These are phyloP conservation scores for Pseudopipra pipra DNA, from an alignment of 2,113 vertebrate genomes.

Conservation along the genomic window DNA sequence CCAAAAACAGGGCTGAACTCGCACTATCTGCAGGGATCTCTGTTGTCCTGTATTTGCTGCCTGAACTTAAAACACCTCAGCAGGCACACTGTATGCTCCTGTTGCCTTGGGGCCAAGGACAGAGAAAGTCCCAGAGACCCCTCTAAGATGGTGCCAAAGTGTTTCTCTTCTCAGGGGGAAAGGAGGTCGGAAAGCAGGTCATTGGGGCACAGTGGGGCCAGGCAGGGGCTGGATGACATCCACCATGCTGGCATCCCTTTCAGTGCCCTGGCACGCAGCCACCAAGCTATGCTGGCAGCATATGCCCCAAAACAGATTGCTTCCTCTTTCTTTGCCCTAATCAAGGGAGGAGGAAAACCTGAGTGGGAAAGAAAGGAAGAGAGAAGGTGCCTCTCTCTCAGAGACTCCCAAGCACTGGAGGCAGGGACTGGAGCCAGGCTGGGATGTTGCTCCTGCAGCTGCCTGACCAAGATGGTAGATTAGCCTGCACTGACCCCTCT, in stretches of 20 bases:
- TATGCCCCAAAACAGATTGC: accelerated
- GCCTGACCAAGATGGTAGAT: background rate
- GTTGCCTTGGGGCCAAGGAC: background rate
- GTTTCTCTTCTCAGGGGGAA: background rate
- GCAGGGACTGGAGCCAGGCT: background rate
- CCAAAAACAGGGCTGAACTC: background rate
- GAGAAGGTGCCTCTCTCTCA: background rate
- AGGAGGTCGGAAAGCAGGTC: background rate
- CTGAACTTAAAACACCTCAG: background rate
- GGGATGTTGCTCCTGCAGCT: background rate
- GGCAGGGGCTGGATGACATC: background rate
- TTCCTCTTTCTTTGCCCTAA: background rate
- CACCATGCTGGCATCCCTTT: background rate
- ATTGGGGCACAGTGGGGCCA: background rate
- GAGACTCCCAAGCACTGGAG: background rate
- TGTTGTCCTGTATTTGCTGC: background rate
- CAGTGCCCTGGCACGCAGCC: background rate
- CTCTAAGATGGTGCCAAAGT: accelerated
- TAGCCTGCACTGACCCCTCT: background rate
- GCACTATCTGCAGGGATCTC: background rate
- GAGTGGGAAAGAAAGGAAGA: background rate
- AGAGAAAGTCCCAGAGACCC: background rate
- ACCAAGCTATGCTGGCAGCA: background rate
- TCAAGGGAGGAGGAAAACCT: background rate
- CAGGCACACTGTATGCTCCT: accelerated